Evolutionary conservation across 2,888 invertebrate genomes (phyloP), one percentile per base, ranked within the genome.

Genomic region (Drosophila fungiperda): DNA sequence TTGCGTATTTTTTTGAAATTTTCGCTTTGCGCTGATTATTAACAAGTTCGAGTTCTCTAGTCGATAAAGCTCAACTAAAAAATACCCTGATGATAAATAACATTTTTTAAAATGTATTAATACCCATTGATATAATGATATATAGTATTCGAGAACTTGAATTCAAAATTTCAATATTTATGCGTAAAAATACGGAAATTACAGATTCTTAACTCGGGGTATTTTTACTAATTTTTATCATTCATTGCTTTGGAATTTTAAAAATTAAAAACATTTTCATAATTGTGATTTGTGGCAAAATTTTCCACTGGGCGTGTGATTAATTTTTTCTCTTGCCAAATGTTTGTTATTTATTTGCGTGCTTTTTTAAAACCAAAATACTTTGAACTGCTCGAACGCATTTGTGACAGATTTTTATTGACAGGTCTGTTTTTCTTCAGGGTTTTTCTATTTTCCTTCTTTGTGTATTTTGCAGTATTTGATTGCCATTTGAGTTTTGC

Each of bases 21-120:
- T 85, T 73, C 60, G 67, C 74, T 58, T 69, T 64, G 38, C 58
- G 82, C 75, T 79, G 83, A 81, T 86, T 83, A 64, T 65, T 68
- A 26, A 52, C 3, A 38, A 45, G 20, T 45, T 2, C 20, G 15
- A 23, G 45, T 15, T 7, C 3, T 15, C 12, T 15, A 12, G 3
- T 15, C 3, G 45, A 45, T 7, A 23, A 7, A 45, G 45, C 3
- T 3, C 7, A 20, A 15, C 45, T 7, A 45, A 45, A 11, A 20
- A 45, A 45, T 45, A 45, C 45, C 20, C 45, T 45, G 12, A 1
- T 42, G 20, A 6, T 20, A 20, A 20, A 42, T 11, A n/a, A 11
- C 11, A 20, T 42, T 20, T 42, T 20, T 20, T 6, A 6, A 42
- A 11, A 2, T 12, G n/a, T 9, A 9, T 40, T n/a, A 1, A 2